Percentiles rank a stretch among this genome's conserved stretches.
Evolutionary conservation across 2,113 vertebrate genomes (phyloP).

Genomic region (Physeter macrocephalus): DNA sequence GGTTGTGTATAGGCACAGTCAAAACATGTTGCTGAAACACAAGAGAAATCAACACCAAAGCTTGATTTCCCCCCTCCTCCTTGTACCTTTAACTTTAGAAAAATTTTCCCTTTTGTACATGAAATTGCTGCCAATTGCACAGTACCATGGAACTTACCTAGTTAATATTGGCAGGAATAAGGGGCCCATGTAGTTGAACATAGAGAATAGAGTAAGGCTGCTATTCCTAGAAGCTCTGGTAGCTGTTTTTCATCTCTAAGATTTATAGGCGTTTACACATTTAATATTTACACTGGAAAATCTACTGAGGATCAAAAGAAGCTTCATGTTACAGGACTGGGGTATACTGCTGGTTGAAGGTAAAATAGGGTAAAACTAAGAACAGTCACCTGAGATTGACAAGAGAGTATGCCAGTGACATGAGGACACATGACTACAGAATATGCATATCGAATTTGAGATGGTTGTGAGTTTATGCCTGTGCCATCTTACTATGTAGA

Average conservation of each 20-base stretch:
- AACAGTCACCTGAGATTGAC: not conserved
- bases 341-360: not conserved
- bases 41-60: not conserved
- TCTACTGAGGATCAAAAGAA: not conserved
- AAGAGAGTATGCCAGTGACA: not conserved
- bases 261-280: not conserved
- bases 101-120: not conserved
- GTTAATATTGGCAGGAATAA: not conserved
- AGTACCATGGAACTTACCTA: not conserved
- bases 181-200: not conserved
- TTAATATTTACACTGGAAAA: constrained; percentile 30
- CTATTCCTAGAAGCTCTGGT: not conserved
- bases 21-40: not conserved
- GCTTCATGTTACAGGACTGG: not conserved
- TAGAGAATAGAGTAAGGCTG: not conserved
- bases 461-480: not conserved
- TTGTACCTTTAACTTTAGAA: not conserved
- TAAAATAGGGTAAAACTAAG: not conserved
- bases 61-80: not conserved
- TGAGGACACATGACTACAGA: not conserved
- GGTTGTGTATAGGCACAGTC: not conserved
- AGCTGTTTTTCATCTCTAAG: not conserved
- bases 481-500: not conserved
- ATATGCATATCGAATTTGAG: not conserved
- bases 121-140: not conserved